Evolutionary conservation across 2,113 vertebrate genomes (phyloP).

Genomic region (Accipiter virgatus): DNA sequence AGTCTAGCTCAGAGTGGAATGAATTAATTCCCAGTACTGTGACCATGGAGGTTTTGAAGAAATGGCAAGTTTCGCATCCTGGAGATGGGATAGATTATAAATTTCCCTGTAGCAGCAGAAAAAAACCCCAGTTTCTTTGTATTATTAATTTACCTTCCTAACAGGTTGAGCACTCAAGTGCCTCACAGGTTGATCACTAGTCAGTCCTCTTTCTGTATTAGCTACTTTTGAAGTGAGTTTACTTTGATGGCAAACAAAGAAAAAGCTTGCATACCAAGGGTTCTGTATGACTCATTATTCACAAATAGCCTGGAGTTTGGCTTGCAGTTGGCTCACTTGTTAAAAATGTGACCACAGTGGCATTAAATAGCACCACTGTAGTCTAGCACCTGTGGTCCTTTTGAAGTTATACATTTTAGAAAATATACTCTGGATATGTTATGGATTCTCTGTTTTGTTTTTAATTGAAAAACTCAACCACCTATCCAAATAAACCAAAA

Average conservation of each 20-base stretch:
- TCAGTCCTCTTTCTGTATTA: background rate
- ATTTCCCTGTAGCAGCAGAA: background rate
- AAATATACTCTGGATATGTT: background rate
- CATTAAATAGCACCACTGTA: conserved; percentile 39
- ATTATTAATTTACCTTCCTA: background rate
- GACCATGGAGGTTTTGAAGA: background rate
- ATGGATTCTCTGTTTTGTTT: conserved; percentile 20
- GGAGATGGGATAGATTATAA: background rate
- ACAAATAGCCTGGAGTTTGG: background rate
- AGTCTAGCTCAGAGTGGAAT: background rate
- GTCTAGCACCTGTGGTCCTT: background rate
- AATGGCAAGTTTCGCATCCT: background rate
- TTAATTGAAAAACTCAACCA: background rate
- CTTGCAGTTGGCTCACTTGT: background rate
- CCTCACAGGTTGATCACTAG: background rate
- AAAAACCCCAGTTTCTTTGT: background rate
- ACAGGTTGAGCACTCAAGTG: background rate
- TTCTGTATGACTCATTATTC: background rate
- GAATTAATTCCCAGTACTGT: background rate
- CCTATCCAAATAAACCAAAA: background rate
- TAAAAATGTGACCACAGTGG: background rate
- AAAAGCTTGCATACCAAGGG: background rate
- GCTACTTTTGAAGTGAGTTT: conserved; percentile 1
- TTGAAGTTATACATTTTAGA: conserved; percentile 2
- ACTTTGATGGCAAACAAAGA: background rate